Evolutionary conservation across 1,140 invertebrate species (phyloP), one percentile per base, ranked within the genome.

Genomic region (Maniola jurtina): DNA sequence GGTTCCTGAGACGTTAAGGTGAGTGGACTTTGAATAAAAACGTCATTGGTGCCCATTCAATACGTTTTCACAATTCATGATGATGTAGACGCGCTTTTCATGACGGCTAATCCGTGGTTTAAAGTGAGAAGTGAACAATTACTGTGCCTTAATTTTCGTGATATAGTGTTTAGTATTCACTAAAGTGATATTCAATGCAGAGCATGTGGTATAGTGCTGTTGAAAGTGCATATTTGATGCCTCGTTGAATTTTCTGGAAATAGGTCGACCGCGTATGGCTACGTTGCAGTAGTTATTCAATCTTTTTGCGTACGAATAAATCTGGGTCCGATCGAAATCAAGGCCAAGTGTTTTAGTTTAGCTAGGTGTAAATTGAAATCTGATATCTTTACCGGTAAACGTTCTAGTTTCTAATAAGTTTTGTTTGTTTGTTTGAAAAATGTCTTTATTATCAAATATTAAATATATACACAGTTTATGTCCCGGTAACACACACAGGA

Each of bases 211-310:
- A 16, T 16, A 52, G 16, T 7, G 48, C 48, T 25, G 48, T 35
- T 6, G 13, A 35, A 52, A 66, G 33, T 67, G 60, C 58, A 66
- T 61, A 61, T 66, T 66, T 62, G 42, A 66, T 66, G 33, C 50
- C 61, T 57, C 67, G 59, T 62, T 72, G 80, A 77, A 75, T 61
- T 71, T 78, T 77, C 75, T 71, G 52, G 72, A 85, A 80, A 74
- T 85, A 80, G 80, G 75, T 77, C 75, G 72, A 70, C 14, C 47
- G 59, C 63, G 60, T 64, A 64, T 52, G 70, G 54, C 61, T 66
- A 61, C 56, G 54, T 62, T 11, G 56, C 45, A 42, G 63, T 58
- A 55, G 25, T 55, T 55, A 45, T 55, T 45, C 34, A 50, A 52
- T 61, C 47, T 63, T 55, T 42, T 55, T 34, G 38, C 34, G 52